Base-by-base conservation (phyloP, 2,797 vertebrate species). In the Dromococcyx pavoninus region DNA sequence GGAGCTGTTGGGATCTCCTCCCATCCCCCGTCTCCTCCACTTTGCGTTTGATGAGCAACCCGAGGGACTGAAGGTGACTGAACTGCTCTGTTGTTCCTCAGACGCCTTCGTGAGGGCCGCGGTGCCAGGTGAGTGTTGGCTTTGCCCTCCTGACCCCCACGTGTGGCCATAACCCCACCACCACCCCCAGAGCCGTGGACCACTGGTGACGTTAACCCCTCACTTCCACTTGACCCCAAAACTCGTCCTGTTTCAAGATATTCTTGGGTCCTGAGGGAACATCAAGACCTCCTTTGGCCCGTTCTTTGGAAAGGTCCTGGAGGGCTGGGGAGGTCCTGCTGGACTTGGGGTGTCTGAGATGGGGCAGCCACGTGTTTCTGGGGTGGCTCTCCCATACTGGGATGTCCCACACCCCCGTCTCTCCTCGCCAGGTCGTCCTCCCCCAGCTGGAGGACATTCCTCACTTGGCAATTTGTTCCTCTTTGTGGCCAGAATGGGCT, bases 121-220 rank as follows among this genome's bases (percentile, higher is more conserved):
- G 1, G 4, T 72, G 64, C 5, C 30, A 22, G 89, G 95, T 96
- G 95, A 96, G 95, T 96, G 95, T 27, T 25, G 75, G 85, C 56
- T 60, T 66, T 73, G 21, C 62, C 91, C 66, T 2, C 39, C 41
- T 73, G 79, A 37, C 13, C 81, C 79, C 27, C 94, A 79, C 2
- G 94, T 65, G 95, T 95, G 94, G 10, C 9, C 5, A 5, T 95
- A 90, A 94, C 90, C 56, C 67, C 2, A 25, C 35, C 94, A 94
- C 94, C 0, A 0, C 25, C 78, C 66, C 84, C 13, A 8, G 44
- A 18, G n/a, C 81, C 41, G 30, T 5, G 28, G 61, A 60, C 58
- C 94, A 95, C 94, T 2, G 8, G 4, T 1, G 43, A 11, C 78
- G 81, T 94, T 95, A 93, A 96, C 93, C 86, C 28, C 48, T 13